Base-by-base conservation (phyloP, 2,113 vertebrate species). In the Scolopax mira region DNA sequence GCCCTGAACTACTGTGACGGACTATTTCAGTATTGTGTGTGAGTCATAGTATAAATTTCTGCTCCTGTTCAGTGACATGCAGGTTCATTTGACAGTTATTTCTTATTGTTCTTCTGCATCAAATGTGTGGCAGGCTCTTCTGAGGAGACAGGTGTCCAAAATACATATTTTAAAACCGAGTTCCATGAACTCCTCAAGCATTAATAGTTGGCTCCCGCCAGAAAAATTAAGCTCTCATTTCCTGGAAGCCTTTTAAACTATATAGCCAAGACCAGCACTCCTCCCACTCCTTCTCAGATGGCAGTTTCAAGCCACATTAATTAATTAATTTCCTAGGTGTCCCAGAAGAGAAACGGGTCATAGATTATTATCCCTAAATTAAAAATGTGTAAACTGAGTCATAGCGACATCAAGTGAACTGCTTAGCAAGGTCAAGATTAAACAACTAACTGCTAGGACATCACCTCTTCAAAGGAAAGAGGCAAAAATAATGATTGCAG, bases 141-240 rank as follows among this genome's bases (percentile, higher is more conserved):
- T 46, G 79, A 89, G 41, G 37, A 88, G 64, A 78, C 64, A 88
- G 48, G 69, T 90, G 72, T 84, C 72, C 61, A 96, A 95, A 95
- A 84, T 79, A 49, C 39, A 25, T 67, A 67, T 64, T 83, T 94
- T 88, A 86, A 96, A 90, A 25, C 18, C 42, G 90, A 88, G 15
- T 2, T 72, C 19, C 28, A 9, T 61, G 48, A 92, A 94, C 90
- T 79, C 5, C 39, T 92, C 60, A 66, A 54, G 24, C 74, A 69
- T 52, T 55, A 78, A 37, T 48, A 44, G 15, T 49, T 78, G 22
- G 6, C 27, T 83, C 30, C 46, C 30, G 55, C 46, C 19, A 54
- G 18, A 82, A 75, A 93, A 69, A 65, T 33, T n/a, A 58, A 67
- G 7, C 3, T 88, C 12, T 51, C 3, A 15, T 60, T 80, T 95